These are phyloP conservation scores for Tipula confusa DNA, from an alignment of 2,888 invertebrate genomes.

Conservation along the genomic window DNA sequence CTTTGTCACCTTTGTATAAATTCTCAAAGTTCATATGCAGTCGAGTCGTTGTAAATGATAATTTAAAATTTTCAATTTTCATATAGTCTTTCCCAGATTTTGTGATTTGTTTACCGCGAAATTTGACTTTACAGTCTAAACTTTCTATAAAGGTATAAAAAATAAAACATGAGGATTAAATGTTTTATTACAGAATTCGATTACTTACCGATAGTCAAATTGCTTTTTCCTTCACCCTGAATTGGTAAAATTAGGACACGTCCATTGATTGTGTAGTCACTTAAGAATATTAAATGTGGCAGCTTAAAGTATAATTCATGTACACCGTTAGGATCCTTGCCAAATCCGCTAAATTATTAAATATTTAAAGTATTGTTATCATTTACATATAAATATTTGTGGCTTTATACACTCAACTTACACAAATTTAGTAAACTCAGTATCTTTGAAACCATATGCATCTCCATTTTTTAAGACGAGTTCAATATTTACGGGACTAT, in stretches of 20 bases:
- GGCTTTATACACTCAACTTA: neutral
- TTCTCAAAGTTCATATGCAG: slow-evolving; percentile 30
- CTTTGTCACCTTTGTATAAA: slow-evolving; percentile 34
- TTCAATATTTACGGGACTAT: slow-evolving; percentile 34
- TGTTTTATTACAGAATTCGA: too few species aligned
- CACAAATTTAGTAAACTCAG: slow-evolving; percentile 33
- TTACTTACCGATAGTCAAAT: neutral
- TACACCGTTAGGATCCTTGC: slow-evolving; percentile 31
- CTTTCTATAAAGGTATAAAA: neutral
- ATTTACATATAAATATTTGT: too few species aligned
- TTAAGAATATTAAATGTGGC: slow-evolving; percentile 32
- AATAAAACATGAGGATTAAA: too few species aligned
- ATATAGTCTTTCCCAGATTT: slow-evolving; percentile 28
- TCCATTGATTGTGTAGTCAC: slow-evolving; percentile 37
- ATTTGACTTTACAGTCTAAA: neutral
- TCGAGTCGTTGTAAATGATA: slow-evolving; percentile 15
- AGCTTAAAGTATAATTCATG: slow-evolving; percentile 31
- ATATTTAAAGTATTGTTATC: neutral
- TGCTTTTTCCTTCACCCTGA: slow-evolving; percentile 38
- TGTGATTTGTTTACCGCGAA: neutral
- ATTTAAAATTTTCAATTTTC: slow-evolving; percentile 29
- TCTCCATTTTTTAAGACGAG: slow-evolving; percentile 33
- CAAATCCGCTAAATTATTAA: slow-evolving; percentile 34
- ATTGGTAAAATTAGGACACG: slow-evolving; percentile 42
- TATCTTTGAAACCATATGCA: slow-evolving; percentile 28